Conservation (phyloP, 2,797 vertebrate species). For the Pyrocephalus nanus region DNA sequence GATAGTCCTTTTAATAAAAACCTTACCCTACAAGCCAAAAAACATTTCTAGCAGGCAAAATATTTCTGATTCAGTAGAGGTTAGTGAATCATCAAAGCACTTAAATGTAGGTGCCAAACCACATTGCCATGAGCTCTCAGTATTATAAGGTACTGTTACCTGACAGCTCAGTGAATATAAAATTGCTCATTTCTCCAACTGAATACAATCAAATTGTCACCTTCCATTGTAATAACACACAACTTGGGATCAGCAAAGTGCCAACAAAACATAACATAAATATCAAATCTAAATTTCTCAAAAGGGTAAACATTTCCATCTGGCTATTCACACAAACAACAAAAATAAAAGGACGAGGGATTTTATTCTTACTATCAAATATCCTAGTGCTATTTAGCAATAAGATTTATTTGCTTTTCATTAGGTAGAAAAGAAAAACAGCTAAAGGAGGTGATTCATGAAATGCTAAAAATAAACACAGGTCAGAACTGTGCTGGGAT, state of each 20-base stretch:
- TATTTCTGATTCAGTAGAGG: slow-evolving; percentile 76
- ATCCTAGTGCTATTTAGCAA: slow-evolving; percentile 55
- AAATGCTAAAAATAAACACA: slow-evolving; percentile 45
- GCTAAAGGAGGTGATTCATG: slow-evolving; percentile 39
- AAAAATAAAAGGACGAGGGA: background rate
- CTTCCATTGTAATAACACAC: slow-evolving; percentile 89
- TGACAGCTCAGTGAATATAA: slow-evolving; percentile 91
- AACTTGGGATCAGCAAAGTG: slow-evolving; percentile 80
- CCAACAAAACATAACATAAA: slow-evolving; percentile 76
- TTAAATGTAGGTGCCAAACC: slow-evolving; percentile 88
- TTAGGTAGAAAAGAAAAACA: slow-evolving; percentile 60
- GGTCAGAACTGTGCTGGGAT: background rate
- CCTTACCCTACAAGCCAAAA: slow-evolving; percentile 63
- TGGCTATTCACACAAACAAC: slow-evolving; percentile 22
- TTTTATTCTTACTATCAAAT: slow-evolving; percentile 58
- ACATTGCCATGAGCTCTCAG: slow-evolving; percentile 87
- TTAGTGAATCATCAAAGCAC: slow-evolving; percentile 79
- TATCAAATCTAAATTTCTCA: slow-evolving; percentile 71
- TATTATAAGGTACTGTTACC: slow-evolving; percentile 89
- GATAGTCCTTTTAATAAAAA: slow-evolving; percentile 71
- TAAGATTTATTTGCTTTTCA: slow-evolving; percentile 54
- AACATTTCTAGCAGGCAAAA: slow-evolving; percentile 73
- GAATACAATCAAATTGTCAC: slow-evolving; percentile 97
- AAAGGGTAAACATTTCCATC: slow-evolving; percentile 71
- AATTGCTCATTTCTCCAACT: slow-evolving; percentile 87